phyloP scores from a whole-genome alignment of 2,797 vertebrate species.

The Macropus fuliginosus region DNA sequence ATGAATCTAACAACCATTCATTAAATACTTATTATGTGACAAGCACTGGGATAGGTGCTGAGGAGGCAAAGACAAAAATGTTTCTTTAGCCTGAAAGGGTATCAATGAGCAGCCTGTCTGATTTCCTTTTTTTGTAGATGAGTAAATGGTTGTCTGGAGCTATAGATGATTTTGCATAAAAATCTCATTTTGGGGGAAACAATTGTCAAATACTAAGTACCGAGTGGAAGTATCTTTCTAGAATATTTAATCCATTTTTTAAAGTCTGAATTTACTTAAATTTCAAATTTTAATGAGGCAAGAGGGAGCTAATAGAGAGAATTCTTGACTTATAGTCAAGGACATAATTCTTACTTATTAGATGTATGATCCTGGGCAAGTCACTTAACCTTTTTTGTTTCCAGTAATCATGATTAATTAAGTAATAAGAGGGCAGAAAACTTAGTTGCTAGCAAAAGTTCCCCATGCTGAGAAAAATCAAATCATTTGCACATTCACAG shows the following conservation, averaged over 20 bases:
- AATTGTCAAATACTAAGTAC: neutral
- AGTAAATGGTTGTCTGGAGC: neutral
- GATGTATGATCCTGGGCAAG: neutral
- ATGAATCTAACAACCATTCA: neutral
- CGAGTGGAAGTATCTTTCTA: neutral
- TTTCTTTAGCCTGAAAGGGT: neutral
- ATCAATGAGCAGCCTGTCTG: neutral
- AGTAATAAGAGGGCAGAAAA: neutral
- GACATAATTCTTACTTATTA: neutral
- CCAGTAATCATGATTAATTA: neutral
- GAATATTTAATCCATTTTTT: neutral
- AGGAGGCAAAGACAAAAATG: neutral
- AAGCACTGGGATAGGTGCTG: neutral
- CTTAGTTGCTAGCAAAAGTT: neutral
- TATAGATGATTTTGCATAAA: neutral
- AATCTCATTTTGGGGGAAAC: neutral
- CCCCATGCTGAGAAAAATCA: neutral
- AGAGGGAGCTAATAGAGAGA: neutral
- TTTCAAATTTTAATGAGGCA: neutral
- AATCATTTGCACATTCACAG: neutral
- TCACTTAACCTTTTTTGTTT: neutral
- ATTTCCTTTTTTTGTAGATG: neutral
- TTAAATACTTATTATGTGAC: neutral
- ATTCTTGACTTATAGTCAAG: neutral
- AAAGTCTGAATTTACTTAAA: neutral